A percentile compares a stretch with the other conserved stretches of the same genome.
Conservation (phyloP, 2,888 invertebrate species). For the Malthinus seriepunctatus region DNA sequence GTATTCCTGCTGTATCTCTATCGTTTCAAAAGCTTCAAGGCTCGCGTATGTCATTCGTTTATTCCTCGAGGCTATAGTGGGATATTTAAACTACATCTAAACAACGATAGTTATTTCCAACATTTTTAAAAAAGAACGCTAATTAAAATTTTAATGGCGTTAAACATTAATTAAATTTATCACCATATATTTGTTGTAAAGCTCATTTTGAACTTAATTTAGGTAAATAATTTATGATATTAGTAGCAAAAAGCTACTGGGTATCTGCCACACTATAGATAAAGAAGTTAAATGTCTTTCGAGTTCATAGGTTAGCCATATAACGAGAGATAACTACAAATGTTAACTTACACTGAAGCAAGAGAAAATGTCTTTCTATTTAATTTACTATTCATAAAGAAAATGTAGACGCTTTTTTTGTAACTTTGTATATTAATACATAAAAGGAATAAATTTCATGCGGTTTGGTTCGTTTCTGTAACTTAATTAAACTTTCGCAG, state of each 20-base stretch:
- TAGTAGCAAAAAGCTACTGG: conserved; percentile 15
- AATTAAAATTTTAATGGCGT: neutral
- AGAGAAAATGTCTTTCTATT: conserved; percentile 9
- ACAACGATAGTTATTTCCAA: conserved; percentile 16
- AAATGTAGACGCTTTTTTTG: neutral
- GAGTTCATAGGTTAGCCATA: conserved; percentile 20
- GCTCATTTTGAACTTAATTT: conserved; percentile 15
- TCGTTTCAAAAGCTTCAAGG: conserved; percentile 19
- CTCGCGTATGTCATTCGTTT: conserved; percentile 19
- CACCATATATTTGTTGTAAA: neutral
- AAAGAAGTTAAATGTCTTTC: conserved; percentile 26
- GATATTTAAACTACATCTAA: conserved; percentile 26
- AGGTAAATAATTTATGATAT: conserved; percentile 21
- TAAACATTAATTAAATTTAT: conserved; percentile 1
- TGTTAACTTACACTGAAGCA: conserved; percentile 9
- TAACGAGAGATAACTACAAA: conserved; percentile 17
- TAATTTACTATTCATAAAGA: neutral
- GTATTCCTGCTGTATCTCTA: conserved; percentile 28
- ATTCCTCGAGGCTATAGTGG: conserved; percentile 14
- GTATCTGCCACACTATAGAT: conserved; percentile 20
- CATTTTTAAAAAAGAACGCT: too few species aligned
- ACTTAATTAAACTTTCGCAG: too few species aligned
- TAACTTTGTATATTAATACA: neutral
- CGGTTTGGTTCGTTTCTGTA: too few species aligned
- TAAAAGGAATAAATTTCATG: neutral